A percentile compares a stretch with the other conserved stretches of the same genome.
Conservation (phyloP, 2,113 vertebrate genomes). For the Zosterops japonicus region DNA sequence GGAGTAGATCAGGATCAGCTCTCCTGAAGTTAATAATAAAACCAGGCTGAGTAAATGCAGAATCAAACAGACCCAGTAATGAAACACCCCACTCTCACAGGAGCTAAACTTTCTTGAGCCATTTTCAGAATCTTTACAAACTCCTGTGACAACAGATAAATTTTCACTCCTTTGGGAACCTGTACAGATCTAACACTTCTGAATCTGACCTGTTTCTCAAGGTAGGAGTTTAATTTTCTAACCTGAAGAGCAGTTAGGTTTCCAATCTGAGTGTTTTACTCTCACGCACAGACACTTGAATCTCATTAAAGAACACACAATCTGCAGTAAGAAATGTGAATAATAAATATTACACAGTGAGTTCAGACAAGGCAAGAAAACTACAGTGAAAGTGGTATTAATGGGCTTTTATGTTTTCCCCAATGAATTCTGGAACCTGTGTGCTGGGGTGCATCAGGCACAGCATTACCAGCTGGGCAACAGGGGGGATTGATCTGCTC, state of each 20-base stretch:
- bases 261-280: neutral
- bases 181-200: neutral
- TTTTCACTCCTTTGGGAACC: neutral
- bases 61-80: neutral
- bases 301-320: neutral
- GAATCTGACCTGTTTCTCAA: neutral
- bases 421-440: neutral
- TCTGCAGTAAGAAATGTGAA: neutral
- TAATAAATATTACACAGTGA: neutral
- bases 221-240: neutral
- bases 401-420: neutral
- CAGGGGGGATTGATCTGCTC: neutral
- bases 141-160: neutral
- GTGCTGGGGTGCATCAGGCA: neutral
- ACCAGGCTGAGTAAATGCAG: neutral
- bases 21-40: neutral
- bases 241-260: neutral
- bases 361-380: neutral
- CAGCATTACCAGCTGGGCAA: neutral
- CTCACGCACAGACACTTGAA: neutral
- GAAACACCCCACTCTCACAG: neutral
- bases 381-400: neutral
- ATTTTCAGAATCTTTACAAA: neutral
- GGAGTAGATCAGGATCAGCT: neutral
- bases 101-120: neutral